phyloP scores from a whole-genome alignment of 2,888 invertebrate genomes.

The Deilephila elpenor region DNA sequence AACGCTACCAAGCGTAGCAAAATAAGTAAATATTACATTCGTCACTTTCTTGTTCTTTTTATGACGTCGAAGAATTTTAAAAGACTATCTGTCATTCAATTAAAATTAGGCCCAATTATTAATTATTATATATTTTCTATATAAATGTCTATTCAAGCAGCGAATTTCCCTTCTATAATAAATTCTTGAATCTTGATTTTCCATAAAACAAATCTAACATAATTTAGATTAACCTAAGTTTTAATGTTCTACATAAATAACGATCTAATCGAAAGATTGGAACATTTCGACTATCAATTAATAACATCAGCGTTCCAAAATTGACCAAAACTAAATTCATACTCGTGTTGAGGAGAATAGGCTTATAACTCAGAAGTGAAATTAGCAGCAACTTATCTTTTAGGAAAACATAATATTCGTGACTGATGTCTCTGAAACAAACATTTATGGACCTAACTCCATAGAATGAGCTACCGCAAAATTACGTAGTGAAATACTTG shows the following conservation, averaged over 20 bases:
- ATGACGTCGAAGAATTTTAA: too few species aligned
- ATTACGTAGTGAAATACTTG: constrained; percentile 17
- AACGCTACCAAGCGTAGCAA: too few species aligned
- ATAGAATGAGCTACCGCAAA: constrained; percentile 12
- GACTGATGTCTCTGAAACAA: not conserved
- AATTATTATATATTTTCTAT: too few species aligned
- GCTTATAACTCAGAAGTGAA: not conserved
- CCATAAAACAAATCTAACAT: constrained; percentile 11
- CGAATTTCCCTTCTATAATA: too few species aligned
- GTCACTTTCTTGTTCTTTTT: too few species aligned
- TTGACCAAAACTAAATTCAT: not conserved
- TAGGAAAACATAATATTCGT: not conserved
- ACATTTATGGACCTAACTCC: constrained; percentile 7
- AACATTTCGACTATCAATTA: constrained; percentile 25
- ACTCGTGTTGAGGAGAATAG: not conserved
- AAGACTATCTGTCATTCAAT: too few species aligned
- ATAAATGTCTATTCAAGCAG: not conserved
- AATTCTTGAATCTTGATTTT: not conserved
- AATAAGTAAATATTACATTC: too few species aligned
- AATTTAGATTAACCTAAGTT: constrained; percentile 28
- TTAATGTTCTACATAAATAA: constrained; percentile 30
- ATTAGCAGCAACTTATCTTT: constrained; percentile 1
- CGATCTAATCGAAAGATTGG: constrained; percentile 29
- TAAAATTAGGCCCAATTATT: too few species aligned
- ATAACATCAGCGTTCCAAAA: constrained; percentile 20